Conservation (phyloP, 2,113 vertebrate species). For the Paradoxurus hermaphroditus region DNA sequence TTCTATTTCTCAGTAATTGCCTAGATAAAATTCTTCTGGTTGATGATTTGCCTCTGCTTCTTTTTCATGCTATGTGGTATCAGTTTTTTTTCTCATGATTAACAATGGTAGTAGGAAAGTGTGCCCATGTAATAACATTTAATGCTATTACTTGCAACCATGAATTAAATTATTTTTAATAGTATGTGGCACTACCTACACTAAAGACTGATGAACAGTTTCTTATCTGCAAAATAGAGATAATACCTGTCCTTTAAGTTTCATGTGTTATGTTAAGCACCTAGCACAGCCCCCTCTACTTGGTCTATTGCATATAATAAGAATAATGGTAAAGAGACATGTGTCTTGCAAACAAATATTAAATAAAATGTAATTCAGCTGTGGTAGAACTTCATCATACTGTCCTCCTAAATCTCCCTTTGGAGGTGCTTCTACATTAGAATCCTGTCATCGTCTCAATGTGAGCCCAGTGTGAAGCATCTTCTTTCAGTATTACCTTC, state of each 20-base stretch:
- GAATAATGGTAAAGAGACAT: neutral
- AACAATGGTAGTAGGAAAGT: neutral
- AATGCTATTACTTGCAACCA: neutral
- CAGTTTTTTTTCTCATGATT: neutral
- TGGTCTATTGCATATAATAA: neutral
- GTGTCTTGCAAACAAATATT: neutral
- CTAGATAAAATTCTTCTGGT: constrained; percentile 21
- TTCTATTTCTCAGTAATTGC: constrained; percentile 44
- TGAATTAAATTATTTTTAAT: constrained; percentile 7
- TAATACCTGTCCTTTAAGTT: neutral
- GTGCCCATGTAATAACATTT: neutral
- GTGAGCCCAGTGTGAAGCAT: neutral
- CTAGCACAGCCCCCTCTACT: neutral
- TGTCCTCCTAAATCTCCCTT: neutral
- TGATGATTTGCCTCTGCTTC: constrained; percentile 5
- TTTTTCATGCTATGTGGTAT: constrained; percentile 12
- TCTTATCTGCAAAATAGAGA: neutral
- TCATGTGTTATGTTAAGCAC: neutral
- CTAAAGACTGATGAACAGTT: neutral
- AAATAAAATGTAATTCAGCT: neutral
- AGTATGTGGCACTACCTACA: neutral
- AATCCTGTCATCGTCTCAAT: neutral
- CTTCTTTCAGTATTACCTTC: neutral
- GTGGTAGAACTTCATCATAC: neutral
- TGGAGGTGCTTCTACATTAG: neutral